phyloP scores from a whole-genome alignment of 2,113 vertebrate genomes.

The Carassius gibelio region DNA sequence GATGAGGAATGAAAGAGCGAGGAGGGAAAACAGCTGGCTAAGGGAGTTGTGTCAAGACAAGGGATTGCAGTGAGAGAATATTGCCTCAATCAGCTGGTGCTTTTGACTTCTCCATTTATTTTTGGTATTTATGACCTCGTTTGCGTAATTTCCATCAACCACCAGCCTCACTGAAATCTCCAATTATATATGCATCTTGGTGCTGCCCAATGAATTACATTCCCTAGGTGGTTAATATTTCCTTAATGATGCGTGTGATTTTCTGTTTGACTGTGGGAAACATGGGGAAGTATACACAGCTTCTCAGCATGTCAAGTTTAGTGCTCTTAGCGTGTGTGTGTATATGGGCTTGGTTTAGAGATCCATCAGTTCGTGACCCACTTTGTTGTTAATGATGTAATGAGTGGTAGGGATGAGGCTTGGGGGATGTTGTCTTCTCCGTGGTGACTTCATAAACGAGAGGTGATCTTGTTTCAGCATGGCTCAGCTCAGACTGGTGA shows the following conservation, averaged over 20 bases:
- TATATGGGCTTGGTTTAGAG: background rate
- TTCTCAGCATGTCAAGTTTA: conserved; percentile 34
- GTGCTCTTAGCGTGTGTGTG: background rate
- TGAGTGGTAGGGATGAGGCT: conserved; percentile 3
- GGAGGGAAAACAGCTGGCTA: background rate
- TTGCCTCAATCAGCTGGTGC: background rate
- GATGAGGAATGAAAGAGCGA: background rate
- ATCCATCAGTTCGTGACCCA: conserved; percentile 6
- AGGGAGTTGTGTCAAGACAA: conserved; percentile 11
- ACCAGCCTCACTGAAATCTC: conserved; percentile 48
- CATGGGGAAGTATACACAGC: conserved; percentile 10
- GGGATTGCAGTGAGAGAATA: background rate
- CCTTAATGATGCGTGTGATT: conserved; percentile 59
- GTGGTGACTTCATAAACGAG: conserved; percentile 4
- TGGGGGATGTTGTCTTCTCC: conserved; percentile 10
- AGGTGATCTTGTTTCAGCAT: background rate
- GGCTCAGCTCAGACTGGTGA: conserved; percentile 2
- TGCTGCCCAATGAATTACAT: conserved; percentile 44
- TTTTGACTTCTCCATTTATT: conserved; percentile 35
- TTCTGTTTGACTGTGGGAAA: conserved; percentile 42
- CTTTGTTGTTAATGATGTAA: conserved; percentile 32
- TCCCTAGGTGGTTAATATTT: conserved; percentile 57
- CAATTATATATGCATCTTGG: conserved; percentile 49
- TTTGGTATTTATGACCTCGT: conserved; percentile 55
- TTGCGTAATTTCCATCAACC: conserved; percentile 50